Percentiles rank a stretch among this genome's conserved stretches.
Conservation (phyloP, 2,797 vertebrate genomes). For the Telmatherina bonti region DNA sequence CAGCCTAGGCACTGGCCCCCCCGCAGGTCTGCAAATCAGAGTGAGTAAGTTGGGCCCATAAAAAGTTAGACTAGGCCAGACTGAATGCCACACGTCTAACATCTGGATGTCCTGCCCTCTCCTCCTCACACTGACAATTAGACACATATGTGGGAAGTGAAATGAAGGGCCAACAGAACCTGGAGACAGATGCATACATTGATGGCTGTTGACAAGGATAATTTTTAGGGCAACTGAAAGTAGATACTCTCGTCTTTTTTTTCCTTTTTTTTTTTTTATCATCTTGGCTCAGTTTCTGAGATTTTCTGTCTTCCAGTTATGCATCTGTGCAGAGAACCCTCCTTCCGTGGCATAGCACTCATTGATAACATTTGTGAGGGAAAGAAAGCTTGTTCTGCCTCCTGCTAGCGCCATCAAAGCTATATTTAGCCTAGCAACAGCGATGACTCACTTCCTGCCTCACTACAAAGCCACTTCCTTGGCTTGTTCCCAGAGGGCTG, state of each 20-base stretch:
- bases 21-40: constrained; percentile 32
- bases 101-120: constrained; percentile 30
- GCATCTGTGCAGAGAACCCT: neutral
- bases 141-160: neutral
- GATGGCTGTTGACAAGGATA: neutral
- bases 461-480: constrained; percentile 82
- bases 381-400: constrained; percentile 50
- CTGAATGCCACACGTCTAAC: constrained; percentile 37
- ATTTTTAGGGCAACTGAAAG: neutral
- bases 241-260: constrained; percentile 12
- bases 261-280: neutral
- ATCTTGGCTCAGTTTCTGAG: neutral
- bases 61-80: constrained; percentile 36
- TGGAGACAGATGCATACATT: neutral
- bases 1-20: neutral
- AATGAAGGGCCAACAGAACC: constrained; percentile 10
- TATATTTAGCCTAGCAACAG: constrained; percentile 85
- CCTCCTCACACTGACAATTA: constrained; percentile 18
- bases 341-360: constrained; percentile 29
- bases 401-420: constrained; percentile 57
- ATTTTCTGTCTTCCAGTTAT: neutral
- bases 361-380: constrained; percentile 71
- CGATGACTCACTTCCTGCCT: constrained; percentile 84
- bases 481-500: constrained; percentile 72
- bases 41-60: constrained; percentile 7